Evolutionary conservation across 1,140 invertebrate species (phyloP).

Genomic region (Elysia chlorotica): DNA sequence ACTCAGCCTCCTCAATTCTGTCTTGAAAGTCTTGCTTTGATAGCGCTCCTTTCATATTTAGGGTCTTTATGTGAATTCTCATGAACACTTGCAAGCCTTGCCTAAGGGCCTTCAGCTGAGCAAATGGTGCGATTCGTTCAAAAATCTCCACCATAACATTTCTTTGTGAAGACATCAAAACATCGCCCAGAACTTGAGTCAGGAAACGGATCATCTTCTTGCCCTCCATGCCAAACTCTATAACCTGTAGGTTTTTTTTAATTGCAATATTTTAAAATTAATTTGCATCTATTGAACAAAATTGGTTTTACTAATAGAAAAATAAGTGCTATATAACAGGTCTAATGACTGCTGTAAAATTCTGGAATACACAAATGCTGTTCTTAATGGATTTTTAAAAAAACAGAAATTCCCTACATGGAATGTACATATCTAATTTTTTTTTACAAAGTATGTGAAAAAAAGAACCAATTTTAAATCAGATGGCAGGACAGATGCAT

Average conservation of each 20-base stretch:
- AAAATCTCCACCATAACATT: conserved; percentile 1
- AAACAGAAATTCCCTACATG: background rate
- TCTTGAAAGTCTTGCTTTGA: background rate
- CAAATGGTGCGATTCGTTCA: conserved; percentile 15
- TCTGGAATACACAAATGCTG: too few relatives aligned
- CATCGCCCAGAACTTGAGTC: conserved; percentile 4
- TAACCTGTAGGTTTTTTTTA: conserved; percentile 11
- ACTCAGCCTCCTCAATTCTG: conserved; percentile 16
- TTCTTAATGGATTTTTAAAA: background rate
- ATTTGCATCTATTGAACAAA: background rate
- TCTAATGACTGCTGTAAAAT: too few relatives aligned
- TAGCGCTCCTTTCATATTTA: conserved; percentile 1
- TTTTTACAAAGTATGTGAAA: background rate
- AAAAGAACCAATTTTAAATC: too few relatives aligned
- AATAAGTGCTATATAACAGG: too few relatives aligned
- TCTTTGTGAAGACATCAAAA: background rate
- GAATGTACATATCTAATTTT: background rate
- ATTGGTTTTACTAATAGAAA: background rate
- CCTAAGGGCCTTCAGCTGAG: conserved; percentile 11
- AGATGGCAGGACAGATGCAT: background rate
- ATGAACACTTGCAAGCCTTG: conserved; percentile 23
- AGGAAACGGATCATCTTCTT: conserved; percentile 18
- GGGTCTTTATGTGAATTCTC: conserved; percentile 13
- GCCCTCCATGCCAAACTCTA: conserved; percentile 22
- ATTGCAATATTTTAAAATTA: background rate